Conservation (phyloP, 2,797 vertebrate species). For the Cuculus canorus region DNA sequence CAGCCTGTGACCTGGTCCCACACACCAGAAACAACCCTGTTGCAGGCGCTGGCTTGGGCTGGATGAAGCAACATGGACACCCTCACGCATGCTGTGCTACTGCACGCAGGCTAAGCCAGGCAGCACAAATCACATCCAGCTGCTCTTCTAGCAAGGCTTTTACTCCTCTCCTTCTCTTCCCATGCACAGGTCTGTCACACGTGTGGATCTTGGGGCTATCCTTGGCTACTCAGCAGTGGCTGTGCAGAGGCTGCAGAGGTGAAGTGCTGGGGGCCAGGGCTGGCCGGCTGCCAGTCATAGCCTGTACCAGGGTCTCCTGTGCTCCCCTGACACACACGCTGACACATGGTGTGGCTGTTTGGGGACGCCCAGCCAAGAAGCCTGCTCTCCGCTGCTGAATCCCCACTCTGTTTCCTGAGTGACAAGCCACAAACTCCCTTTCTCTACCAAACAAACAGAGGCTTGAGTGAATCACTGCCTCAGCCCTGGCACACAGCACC, state of each 20-base stretch:
- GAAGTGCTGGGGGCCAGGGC: fast-evolving
- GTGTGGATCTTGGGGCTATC: not conserved
- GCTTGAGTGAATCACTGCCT: slow-evolving; percentile 68
- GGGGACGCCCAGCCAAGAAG: not conserved
- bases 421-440: slow-evolving; percentile 75
- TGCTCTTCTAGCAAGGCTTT: not conserved
- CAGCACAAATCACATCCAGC: not conserved
- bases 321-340: slow-evolving; percentile 2
- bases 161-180: not conserved
- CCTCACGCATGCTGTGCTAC: not conserved
- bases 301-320: slow-evolving; percentile 67
- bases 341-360: not conserved
- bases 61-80: not conserved
- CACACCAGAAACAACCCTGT: not conserved
- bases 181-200: fast-evolving
- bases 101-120: fast-evolving
- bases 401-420: slow-evolving; percentile 75
- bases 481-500: slow-evolving; percentile 20
- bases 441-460: slow-evolving; percentile 77
- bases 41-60: not conserved
- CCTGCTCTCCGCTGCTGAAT: slow-evolving; percentile 65
- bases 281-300: not conserved
- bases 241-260: not conserved
- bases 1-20: not conserved
- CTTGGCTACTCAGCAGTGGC: fast-evolving